Evolutionary conservation across 2,888 invertebrate species (phyloP).

Genomic region (Cryptocephalus primarius): DNA sequence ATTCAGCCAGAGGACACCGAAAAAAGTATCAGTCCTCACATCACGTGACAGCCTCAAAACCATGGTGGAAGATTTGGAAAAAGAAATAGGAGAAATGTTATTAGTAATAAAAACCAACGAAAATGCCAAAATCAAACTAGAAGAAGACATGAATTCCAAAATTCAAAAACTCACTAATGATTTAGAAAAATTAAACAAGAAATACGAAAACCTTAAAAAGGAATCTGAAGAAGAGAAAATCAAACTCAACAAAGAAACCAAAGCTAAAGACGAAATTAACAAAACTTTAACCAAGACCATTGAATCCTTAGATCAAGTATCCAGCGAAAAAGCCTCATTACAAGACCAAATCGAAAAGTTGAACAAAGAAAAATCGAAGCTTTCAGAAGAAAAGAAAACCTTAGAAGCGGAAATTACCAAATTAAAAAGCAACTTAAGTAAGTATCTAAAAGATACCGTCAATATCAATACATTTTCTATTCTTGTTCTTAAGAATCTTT

Average conservation of each 20-base stretch:
- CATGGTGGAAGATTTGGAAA: constrained; percentile 80
- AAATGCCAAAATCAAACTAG: constrained; percentile 38
- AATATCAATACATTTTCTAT: not conserved
- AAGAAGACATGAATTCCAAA: constrained; percentile 34
- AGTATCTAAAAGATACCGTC: constrained; percentile 1
- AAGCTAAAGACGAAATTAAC: constrained; percentile 43
- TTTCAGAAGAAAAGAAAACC: constrained; percentile 42
- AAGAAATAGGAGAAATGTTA: constrained; percentile 67
- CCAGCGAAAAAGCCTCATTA: constrained; percentile 48
- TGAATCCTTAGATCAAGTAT: constrained; percentile 41
- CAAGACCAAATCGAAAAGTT: constrained; percentile 41
- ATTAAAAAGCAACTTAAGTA: constrained; percentile 26
- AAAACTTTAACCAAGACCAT: constrained; percentile 36
- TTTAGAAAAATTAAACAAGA: constrained; percentile 44
- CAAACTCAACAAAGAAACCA: constrained; percentile 41
- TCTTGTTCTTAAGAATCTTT: constrained; percentile 40
- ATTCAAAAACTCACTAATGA: constrained; percentile 28
- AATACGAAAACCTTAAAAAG: constrained; percentile 40
- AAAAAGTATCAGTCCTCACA: constrained; percentile 60
- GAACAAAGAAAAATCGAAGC: constrained; percentile 37
- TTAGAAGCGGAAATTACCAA: constrained; percentile 39
- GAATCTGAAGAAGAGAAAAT: constrained; percentile 45
- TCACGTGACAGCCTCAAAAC: constrained; percentile 66
- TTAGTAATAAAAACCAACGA: constrained; percentile 51
- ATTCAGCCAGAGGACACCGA: constrained; percentile 58